Evolutionary conservation across 2,113 vertebrate genomes (phyloP).

Genomic region (Macrotis lagotis): DNA sequence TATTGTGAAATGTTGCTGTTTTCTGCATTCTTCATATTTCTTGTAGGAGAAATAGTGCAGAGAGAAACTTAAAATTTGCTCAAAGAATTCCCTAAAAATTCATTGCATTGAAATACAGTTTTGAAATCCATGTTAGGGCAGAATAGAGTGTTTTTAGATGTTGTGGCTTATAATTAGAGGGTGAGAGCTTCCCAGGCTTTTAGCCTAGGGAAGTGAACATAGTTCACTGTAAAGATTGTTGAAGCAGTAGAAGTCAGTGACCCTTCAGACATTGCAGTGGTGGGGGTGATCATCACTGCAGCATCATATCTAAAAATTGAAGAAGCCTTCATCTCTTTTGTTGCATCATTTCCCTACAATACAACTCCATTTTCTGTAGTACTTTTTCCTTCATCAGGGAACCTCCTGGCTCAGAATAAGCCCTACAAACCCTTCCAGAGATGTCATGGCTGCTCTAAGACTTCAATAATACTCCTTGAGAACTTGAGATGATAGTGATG

Average conservation of each 20-base stretch:
- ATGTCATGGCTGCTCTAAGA: neutral
- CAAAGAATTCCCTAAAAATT: neutral
- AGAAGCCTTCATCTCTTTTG: neutral
- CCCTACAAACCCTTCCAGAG: neutral
- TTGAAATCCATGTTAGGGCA: neutral
- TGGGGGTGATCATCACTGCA: neutral
- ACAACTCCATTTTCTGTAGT: neutral
- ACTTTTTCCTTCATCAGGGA: neutral
- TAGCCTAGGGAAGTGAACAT: neutral
- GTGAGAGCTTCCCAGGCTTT: neutral
- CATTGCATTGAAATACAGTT: neutral
- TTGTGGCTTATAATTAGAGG: neutral
- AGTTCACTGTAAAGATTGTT: neutral
- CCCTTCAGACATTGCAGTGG: neutral
- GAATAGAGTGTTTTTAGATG: neutral
- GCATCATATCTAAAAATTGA: neutral
- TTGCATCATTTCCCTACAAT: neutral
- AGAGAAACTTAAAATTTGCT: neutral
- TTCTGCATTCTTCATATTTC: neutral
- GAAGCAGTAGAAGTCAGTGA: neutral
- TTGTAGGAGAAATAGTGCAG: neutral
- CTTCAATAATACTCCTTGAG: neutral
- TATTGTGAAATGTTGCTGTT: neutral
- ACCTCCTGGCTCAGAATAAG: neutral
- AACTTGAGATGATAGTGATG: neutral